Evolutionary conservation across 1,140 invertebrate genomes (phyloP).

Genomic region (Drosophila rhopaloa): DNA sequence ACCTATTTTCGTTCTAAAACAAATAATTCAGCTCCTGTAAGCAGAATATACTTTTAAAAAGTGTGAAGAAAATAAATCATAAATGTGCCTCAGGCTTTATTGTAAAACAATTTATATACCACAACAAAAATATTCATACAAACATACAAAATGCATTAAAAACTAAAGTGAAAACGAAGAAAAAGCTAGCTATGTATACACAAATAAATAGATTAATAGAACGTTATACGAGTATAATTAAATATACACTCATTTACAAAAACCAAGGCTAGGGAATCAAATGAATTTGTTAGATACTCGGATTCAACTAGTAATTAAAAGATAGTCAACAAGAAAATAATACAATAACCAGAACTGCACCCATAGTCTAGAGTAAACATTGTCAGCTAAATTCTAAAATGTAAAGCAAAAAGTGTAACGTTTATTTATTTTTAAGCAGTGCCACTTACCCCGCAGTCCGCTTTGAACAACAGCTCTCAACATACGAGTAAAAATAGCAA

Average conservation of each 20-base stretch:
- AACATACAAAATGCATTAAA: conserved; percentile 57
- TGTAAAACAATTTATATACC: conserved; percentile 78
- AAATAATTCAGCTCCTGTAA: conserved; percentile 4
- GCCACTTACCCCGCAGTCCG: conserved; percentile 37
- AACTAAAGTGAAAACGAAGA: conserved; percentile 15
- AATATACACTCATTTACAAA: conserved; percentile 80
- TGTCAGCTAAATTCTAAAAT: conserved; percentile 39
- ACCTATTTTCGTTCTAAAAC: conserved; percentile 37
- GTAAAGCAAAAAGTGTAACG: conserved; percentile 4
- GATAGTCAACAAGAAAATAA: conserved; percentile 45
- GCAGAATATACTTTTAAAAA: conserved; percentile 26
- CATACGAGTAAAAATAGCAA: conserved; percentile 42
- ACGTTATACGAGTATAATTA: conserved; percentile 58
- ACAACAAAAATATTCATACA: conserved; percentile 52
- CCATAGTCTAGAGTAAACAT: conserved; percentile 39
- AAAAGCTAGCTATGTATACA: conserved; percentile 54
- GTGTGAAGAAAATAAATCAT: conserved; percentile 55
- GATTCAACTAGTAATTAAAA: conserved; percentile 31
- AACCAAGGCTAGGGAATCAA: conserved; percentile 63
- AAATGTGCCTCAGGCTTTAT: conserved; percentile 82
- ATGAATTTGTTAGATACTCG: conserved; percentile 59
- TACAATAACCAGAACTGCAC: conserved; percentile 20
- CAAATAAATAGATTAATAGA: conserved; percentile 61
- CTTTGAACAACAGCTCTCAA: conserved; percentile 47
- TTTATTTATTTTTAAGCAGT: conserved; percentile 29